Evolutionary conservation across 2,113 vertebrate species (phyloP).

Genomic region (Acrocephalus kingi): DNA sequence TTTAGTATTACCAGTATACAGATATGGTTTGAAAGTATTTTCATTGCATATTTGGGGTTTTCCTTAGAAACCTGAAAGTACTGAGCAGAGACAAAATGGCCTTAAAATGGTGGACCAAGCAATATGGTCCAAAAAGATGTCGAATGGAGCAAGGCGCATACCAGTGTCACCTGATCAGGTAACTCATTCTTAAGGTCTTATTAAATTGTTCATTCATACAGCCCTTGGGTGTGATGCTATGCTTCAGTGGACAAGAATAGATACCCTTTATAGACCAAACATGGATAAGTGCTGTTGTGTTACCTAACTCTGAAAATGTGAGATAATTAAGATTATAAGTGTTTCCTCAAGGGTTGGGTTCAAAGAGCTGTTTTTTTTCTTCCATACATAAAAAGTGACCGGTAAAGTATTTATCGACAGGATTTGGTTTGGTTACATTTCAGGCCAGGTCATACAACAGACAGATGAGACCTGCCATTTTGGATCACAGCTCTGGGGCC

Average conservation of each 20-base stretch:
- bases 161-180: slow-evolving; percentile 96
- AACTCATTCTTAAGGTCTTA: neutral
- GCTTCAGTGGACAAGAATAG: neutral
- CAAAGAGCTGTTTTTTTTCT: neutral
- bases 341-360: neutral
- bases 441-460: slow-evolving; percentile 94
- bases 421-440: neutral
- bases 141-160: slow-evolving; percentile 91
- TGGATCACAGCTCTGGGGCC: slow-evolving; percentile 89
- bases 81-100: slow-evolving; percentile 95
- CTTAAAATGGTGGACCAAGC: slow-evolving; percentile 99
- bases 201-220: neutral
- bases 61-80: slow-evolving; percentile 90
- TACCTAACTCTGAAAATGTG: neutral
- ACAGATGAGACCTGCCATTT: slow-evolving; percentile 90
- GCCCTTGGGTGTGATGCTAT: neutral
- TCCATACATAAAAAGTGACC: neutral
- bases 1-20: neutral
- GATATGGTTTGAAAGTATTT: neutral
- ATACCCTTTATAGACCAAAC: neutral
- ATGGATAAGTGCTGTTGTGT: neutral
- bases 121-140: slow-evolving; percentile 99
- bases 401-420: neutral
- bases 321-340: neutral
- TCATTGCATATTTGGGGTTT: neutral